Evolutionary conservation across 2,113 vertebrate species (phyloP).

Genomic region (Smithornis capensis): DNA sequence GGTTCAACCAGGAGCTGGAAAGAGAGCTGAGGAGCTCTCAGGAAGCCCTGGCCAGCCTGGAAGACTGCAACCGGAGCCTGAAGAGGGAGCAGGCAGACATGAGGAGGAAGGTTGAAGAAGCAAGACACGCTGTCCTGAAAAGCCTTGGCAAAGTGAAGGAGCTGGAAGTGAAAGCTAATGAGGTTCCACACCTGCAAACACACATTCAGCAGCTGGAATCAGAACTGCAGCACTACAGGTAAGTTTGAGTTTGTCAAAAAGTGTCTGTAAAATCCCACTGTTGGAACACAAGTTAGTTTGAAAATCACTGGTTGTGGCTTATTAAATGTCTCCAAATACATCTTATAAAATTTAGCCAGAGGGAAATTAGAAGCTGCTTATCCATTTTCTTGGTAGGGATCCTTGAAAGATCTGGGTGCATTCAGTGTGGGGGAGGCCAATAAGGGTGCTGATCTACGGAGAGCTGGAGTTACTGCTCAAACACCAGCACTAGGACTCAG

Average conservation of each 20-base stretch:
- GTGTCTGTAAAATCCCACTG: neutral
- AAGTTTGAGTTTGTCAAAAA: neutral
- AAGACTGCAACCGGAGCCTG: conserved; percentile 81
- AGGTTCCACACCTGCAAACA: conserved; percentile 80
- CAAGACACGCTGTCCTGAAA: conserved; percentile 78
- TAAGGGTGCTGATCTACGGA: neutral
- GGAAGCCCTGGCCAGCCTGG: conserved; percentile 74
- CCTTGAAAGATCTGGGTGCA: neutral
- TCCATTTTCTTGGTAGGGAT: neutral
- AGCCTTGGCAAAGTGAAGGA: conserved; percentile 90
- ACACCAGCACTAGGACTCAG: neutral
- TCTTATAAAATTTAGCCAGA: neutral
- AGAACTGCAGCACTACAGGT: conserved; percentile 86
- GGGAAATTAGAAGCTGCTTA: neutral
- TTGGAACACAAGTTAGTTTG: neutral
- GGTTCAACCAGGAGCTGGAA: conserved; percentile 80
- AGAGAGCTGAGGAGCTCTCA: conserved; percentile 81
- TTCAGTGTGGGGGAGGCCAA: neutral
- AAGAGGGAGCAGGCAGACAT: conserved; percentile 83
- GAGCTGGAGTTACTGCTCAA: neutral
- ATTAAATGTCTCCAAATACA: neutral
- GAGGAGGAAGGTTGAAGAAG: conserved; percentile 88
- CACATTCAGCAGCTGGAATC: conserved; percentile 82
- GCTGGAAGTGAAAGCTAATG: conserved; percentile 82
- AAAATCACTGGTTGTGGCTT: neutral